Evolutionary conservation across 2,888 invertebrate genomes (phyloP).

Genomic region (Cheiracanthium punctorium): DNA sequence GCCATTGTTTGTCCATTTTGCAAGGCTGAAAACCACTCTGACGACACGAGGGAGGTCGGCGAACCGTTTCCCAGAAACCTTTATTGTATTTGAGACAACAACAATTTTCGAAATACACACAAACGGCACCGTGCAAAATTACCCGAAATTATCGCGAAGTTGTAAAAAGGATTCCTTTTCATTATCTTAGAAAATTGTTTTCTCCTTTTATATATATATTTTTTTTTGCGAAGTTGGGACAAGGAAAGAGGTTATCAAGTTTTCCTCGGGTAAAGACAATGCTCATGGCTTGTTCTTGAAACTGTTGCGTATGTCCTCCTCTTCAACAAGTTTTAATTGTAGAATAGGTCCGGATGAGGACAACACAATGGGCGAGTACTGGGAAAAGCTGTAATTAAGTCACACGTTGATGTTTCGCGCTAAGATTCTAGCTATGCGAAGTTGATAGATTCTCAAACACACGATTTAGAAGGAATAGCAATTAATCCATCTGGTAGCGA

Average conservation of each 20-base stretch:
- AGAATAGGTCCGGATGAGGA: too few relatives aligned
- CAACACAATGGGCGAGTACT: background rate
- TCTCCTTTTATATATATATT: too few relatives aligned
- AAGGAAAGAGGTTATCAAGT: background rate
- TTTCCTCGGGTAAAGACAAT: background rate
- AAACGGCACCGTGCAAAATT: background rate
- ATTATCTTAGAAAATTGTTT: background rate
- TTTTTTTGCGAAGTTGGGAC: background rate
- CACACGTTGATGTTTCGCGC: background rate
- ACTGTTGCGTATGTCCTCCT: background rate
- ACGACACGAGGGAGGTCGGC: slow-evolving; percentile 1
- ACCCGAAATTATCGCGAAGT: background rate
- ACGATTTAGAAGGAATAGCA: too few relatives aligned
- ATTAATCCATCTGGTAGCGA: too few relatives aligned
- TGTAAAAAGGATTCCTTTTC: background rate
- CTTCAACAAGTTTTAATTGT: too few relatives aligned
- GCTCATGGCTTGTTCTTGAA: background rate
- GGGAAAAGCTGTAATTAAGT: background rate
- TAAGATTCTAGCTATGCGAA: too few relatives aligned
- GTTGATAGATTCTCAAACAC: too few relatives aligned
- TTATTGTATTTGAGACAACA: background rate
- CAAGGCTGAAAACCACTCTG: background rate
- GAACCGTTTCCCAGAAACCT: background rate
- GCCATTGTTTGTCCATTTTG: background rate
- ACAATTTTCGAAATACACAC: background rate